Evolutionary conservation across 1,140 invertebrate genomes (phyloP).

Genomic region (Drosophila quadrilineata): DNA sequence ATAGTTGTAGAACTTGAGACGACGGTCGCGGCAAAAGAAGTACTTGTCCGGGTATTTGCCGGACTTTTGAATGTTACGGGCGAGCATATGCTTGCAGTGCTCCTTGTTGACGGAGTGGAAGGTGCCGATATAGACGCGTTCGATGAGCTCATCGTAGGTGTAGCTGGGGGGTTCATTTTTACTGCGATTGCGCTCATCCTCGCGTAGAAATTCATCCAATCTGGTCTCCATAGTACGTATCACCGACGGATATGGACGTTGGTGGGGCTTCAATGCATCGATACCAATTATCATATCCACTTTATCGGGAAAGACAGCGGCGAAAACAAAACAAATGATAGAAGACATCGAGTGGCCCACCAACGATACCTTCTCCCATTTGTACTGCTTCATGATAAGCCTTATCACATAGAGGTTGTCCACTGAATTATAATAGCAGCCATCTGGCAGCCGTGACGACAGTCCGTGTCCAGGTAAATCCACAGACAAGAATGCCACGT

Average conservation of each 20-base stretch:
- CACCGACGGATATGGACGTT: conserved; percentile 62
- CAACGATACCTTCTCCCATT: conserved; percentile 87
- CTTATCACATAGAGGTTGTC: conserved; percentile 84
- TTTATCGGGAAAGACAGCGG: conserved; percentile 84
- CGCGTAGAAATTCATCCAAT: conserved; percentile 82
- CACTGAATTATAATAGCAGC: conserved; percentile 84
- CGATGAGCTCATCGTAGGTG: conserved; percentile 83
- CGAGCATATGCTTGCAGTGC: conserved; percentile 83
- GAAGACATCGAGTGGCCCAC: conserved; percentile 87
- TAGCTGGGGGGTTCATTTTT: conserved; percentile 84
- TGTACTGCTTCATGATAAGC: conserved; percentile 85
- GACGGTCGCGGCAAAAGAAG: conserved; percentile 84
- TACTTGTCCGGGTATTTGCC: conserved; percentile 84
- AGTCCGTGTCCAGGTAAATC: conserved; percentile 88
- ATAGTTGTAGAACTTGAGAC: conserved; percentile 83
- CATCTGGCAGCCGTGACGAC: conserved; percentile 86
- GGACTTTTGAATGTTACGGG: conserved; percentile 83
- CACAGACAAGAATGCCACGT: conserved; percentile 85
- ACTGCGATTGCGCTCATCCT: conserved; percentile 81
- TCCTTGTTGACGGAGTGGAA: conserved; percentile 83
- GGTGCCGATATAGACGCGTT: conserved; percentile 83
- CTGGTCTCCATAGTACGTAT: conserved; percentile 68
- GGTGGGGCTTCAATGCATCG: conserved; percentile 84
- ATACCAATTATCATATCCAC: conserved; percentile 85
- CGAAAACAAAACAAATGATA: conserved; percentile 84